These are phyloP conservation scores for Phocoena sinus DNA, from an alignment of 2,113 vertebrate species.

Conservation along the genomic window DNA sequence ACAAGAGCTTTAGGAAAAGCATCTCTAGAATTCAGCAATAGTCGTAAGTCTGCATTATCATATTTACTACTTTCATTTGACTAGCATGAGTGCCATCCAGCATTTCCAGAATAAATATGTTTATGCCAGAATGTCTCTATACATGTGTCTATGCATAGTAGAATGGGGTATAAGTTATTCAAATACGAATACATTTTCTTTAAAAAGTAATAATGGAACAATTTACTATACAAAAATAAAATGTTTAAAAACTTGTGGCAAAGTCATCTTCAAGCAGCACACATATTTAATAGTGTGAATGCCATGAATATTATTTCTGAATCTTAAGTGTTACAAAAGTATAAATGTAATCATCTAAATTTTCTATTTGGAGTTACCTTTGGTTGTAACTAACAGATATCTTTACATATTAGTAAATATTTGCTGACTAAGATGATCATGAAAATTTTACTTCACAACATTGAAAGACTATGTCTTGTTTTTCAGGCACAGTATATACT, in stretches of 20 bases:
- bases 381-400: neutral
- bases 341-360: neutral
- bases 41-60: neutral
- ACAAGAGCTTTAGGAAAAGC: neutral
- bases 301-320: neutral
- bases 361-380: neutral
- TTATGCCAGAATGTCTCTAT: neutral
- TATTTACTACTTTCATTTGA: neutral
- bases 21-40: neutral
- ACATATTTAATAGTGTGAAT: neutral
- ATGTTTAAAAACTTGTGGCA: neutral
- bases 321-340: neutral
- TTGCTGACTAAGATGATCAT: neutral
- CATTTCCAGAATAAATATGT: slow-evolving; percentile 4
- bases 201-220: neutral
- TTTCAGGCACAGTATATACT: slow-evolving; percentile 88
- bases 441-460: neutral
- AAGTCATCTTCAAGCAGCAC: neutral
- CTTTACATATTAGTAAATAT: neutral
- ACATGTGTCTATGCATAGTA: neutral
- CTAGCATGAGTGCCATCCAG: neutral
- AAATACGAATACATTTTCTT: neutral
- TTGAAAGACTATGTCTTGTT: slow-evolving; percentile 49
- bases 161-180: neutral
- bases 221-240: slow-evolving; percentile 8